Conservation (phyloP, 2,113 vertebrate species). For the Pituophis catenifer region DNA sequence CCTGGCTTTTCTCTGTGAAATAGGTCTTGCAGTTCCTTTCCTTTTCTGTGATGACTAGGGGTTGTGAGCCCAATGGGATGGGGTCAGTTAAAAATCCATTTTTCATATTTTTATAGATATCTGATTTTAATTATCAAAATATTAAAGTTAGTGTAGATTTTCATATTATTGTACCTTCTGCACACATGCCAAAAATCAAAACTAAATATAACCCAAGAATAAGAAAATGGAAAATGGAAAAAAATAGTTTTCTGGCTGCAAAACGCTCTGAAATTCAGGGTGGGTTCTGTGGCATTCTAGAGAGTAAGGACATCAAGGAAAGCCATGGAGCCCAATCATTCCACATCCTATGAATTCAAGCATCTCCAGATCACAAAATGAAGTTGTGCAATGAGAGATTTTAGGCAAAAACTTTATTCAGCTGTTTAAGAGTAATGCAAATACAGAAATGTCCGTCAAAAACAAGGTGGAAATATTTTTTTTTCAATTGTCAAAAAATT, state of each 20-base stretch:
- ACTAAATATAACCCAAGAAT: background rate
- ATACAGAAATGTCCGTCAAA: background rate
- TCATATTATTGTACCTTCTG: background rate
- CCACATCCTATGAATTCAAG: background rate
- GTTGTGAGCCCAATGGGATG: no score
- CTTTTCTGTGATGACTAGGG: no score
- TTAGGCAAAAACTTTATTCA: background rate
- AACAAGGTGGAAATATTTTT: background rate
- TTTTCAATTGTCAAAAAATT: background rate
- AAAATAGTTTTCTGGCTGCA: background rate
- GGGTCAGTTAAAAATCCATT: background rate
- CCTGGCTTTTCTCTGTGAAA: no score
- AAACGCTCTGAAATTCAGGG: background rate
- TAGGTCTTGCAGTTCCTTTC: no score
- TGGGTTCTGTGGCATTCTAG: background rate
- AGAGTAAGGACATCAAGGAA: background rate
- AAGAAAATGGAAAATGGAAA: background rate
- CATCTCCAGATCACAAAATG: background rate
- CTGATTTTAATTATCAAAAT: background rate
- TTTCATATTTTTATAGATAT: background rate
- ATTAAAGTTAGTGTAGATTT: background rate
- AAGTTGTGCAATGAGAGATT: background rate
- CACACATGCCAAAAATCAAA: background rate
- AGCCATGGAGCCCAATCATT: background rate
- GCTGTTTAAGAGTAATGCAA: background rate